phyloP scores from a whole-genome alignment of 2,888 invertebrate genomes.

The Leucoma salicis region DNA sequence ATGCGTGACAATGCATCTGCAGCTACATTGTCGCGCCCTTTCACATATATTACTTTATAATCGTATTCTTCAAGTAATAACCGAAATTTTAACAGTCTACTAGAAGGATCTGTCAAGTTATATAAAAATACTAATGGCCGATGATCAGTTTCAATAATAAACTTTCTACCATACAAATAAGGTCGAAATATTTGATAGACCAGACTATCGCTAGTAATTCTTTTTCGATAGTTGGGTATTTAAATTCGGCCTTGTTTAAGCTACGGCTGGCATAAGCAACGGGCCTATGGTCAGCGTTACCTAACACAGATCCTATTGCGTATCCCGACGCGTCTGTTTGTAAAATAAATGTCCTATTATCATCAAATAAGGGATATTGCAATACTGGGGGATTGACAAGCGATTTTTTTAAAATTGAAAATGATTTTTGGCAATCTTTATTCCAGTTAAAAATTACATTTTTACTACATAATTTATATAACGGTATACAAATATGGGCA shows the following conservation, averaged over 20 bases:
- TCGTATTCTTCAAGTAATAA: not conserved
- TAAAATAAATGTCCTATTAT: too few species aligned
- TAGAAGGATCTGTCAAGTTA: not conserved
- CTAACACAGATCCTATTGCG: not conserved
- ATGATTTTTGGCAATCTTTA: too few species aligned
- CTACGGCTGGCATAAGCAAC: not conserved
- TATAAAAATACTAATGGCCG: not conserved
- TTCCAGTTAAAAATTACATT: too few species aligned
- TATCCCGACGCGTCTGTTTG: too few species aligned
- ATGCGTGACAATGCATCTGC: slow-evolving; percentile 2
- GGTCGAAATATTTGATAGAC: not conserved
- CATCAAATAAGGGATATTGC: too few species aligned
- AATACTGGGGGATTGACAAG: too few species aligned
- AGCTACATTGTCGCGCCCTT: not conserved
- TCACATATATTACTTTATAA: not conserved
- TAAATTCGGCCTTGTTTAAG: not conserved
- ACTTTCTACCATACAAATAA: not conserved
- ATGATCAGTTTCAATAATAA: not conserved
- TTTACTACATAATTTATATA: too few species aligned
- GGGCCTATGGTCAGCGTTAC: not conserved
- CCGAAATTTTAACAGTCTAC: not conserved
- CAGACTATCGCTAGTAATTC: not conserved
- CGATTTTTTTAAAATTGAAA: too few species aligned
- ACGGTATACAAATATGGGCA: too few species aligned
- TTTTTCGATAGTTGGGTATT: not conserved